Conservation (phyloP, 2,888 invertebrate genomes). For the Julus scanicus region DNA sequence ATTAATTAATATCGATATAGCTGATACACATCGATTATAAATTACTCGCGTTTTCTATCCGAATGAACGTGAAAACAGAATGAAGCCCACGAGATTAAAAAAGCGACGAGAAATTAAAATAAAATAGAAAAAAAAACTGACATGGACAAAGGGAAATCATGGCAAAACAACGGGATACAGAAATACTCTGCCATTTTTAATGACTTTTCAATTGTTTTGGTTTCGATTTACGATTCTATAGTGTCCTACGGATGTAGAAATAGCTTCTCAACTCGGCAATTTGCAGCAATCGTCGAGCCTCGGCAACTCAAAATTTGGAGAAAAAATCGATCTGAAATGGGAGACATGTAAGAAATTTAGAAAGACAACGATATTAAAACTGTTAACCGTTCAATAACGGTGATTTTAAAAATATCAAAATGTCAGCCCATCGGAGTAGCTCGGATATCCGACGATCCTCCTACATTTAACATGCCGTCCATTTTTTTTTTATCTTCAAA, state of each 20-base stretch:
- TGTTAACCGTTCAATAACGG: too few species aligned
- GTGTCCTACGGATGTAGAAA: conserved; percentile 1
- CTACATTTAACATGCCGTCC: too few species aligned
- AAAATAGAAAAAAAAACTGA: neutral
- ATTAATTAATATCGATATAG: conserved; percentile 34
- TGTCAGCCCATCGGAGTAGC: too few species aligned
- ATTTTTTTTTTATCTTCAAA: too few species aligned
- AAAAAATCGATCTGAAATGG: neutral
- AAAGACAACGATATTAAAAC: too few species aligned
- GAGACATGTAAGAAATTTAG: neutral
- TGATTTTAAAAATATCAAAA: too few species aligned
- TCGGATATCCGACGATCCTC: too few species aligned
- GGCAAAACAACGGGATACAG: neutral
- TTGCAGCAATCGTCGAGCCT: too few species aligned
- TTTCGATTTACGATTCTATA: neutral
- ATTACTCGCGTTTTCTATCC: conserved; percentile 17
- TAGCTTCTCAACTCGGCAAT: neutral
- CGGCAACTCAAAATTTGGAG: too few species aligned
- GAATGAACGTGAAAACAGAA: conserved; percentile 29
- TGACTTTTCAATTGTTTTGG: neutral
- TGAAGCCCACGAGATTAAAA: conserved; percentile 10
- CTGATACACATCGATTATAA: conserved; percentile 39
- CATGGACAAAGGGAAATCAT: neutral
- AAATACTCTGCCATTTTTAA: neutral
- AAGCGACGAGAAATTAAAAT: neutral